Conservation (phyloP, 2,797 vertebrate genomes). For the Tragelaphus eurycerus region DNA sequence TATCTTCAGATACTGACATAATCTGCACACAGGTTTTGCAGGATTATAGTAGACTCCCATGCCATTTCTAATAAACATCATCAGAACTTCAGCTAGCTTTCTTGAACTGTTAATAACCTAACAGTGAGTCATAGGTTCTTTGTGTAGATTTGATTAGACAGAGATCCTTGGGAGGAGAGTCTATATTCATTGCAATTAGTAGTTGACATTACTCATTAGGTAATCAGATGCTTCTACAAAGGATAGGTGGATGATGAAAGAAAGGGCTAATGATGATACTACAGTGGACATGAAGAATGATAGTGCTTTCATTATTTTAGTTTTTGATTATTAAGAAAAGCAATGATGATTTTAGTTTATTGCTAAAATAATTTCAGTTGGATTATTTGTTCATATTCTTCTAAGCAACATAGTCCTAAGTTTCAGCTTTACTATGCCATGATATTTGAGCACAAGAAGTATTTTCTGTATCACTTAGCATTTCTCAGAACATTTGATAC, state of each 20-base stretch:
- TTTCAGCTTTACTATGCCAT: slow-evolving; percentile 9
- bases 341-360: background rate
- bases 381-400: background rate
- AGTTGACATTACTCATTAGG: background rate
- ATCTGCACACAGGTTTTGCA: background rate
- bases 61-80: background rate
- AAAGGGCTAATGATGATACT: background rate
- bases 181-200: background rate
- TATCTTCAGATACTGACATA: background rate
- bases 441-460: background rate
- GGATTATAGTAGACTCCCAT: background rate
- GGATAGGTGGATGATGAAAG: background rate
- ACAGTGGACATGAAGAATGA: background rate
- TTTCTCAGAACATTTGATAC: slow-evolving; percentile 14
- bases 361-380: slow-evolving; percentile 12
- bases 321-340: slow-evolving; percentile 18
- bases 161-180: background rate
- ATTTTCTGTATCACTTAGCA: background rate
- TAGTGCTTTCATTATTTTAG: background rate
- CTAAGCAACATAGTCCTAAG: slow-evolving; percentile 8
- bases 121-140: background rate
- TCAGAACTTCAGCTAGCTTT: background rate
- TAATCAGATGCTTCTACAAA: background rate
- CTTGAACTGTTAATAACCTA: background rate
- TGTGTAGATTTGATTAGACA: background rate